Conservation (phyloP, 2,888 invertebrate genomes). For the Dioctria rufipes region DNA sequence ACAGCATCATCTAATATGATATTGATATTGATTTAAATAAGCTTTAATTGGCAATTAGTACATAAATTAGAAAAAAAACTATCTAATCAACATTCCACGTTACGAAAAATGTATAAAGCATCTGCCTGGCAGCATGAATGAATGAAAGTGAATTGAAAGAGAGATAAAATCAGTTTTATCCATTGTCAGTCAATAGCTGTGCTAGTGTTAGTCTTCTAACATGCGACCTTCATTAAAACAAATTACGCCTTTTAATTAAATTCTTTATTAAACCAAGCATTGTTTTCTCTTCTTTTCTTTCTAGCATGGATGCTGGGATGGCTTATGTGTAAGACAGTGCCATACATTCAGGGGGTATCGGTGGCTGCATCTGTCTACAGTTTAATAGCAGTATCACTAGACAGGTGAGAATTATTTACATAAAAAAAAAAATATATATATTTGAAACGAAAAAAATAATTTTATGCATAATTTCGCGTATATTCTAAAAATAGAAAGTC, state of each 20-base stretch:
- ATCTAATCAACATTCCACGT: too few relatives aligned
- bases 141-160: too few relatives aligned
- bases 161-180: not conserved
- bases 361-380: slow-evolving; percentile 97
- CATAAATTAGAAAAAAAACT: too few relatives aligned
- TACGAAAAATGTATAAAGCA: too few relatives aligned
- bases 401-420: slow-evolving; percentile 79
- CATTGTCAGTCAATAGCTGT: not conserved
- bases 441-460: too few relatives aligned
- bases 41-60: too few relatives aligned
- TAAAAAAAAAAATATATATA: not conserved
- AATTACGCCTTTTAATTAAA: slow-evolving; percentile 30
- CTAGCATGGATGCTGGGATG: slow-evolving; percentile 95
- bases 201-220: not conserved
- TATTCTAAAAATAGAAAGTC: too few relatives aligned
- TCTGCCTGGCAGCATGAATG: too few relatives aligned
- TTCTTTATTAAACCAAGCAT: slow-evolving; percentile 7
- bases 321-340: slow-evolving; percentile 96
- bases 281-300: slow-evolving; percentile 65
- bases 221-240: slow-evolving; percentile 26
- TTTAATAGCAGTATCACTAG: slow-evolving; percentile 93
- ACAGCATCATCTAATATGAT: too few relatives aligned
- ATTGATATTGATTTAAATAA: too few relatives aligned
- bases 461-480: too few relatives aligned
- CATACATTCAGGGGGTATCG: slow-evolving; percentile 95